Conservation (phyloP, 2,888 invertebrate genomes). For the Dynastes tityus region DNA sequence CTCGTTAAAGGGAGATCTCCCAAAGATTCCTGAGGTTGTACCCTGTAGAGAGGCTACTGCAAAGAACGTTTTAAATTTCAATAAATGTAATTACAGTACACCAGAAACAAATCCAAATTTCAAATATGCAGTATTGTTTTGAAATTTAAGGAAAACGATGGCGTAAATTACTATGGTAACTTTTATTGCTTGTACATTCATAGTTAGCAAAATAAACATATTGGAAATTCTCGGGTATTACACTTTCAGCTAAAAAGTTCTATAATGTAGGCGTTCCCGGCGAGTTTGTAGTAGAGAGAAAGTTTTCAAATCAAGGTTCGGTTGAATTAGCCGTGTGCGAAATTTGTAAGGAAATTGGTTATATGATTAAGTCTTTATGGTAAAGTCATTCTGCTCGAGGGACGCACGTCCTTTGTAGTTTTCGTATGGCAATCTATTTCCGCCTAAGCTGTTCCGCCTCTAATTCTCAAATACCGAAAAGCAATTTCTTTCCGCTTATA, state of each 20-base stretch:
- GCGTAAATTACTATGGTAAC: too few species aligned
- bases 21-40: too few species aligned
- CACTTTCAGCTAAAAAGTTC: neutral
- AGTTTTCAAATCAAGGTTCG: constrained; percentile 24
- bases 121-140: too few species aligned
- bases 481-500: constrained; percentile 28
- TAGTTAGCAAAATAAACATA: too few species aligned
- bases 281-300: neutral
- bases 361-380: constrained; percentile 40
- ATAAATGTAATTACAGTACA: too few species aligned
- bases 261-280: neutral
- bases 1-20: too few species aligned
- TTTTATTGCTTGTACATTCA: too few species aligned
- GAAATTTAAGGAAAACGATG: too few species aligned
- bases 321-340: constrained; percentile 19
- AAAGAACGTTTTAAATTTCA: too few species aligned
- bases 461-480: constrained; percentile 39
- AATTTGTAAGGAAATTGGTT: constrained; percentile 42
- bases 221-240: neutral
- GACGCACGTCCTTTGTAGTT: constrained; percentile 36
- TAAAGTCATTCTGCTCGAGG: constrained; percentile 32
- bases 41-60: too few species aligned
- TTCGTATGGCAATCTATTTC: constrained; percentile 36
- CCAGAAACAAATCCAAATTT: too few species aligned
- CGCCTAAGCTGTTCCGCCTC: constrained; percentile 12